Evolutionary conservation across 2,888 invertebrate genomes (phyloP), one percentile per base, ranked within the genome.

Genomic region (Agrenia bidenticulata): DNA sequence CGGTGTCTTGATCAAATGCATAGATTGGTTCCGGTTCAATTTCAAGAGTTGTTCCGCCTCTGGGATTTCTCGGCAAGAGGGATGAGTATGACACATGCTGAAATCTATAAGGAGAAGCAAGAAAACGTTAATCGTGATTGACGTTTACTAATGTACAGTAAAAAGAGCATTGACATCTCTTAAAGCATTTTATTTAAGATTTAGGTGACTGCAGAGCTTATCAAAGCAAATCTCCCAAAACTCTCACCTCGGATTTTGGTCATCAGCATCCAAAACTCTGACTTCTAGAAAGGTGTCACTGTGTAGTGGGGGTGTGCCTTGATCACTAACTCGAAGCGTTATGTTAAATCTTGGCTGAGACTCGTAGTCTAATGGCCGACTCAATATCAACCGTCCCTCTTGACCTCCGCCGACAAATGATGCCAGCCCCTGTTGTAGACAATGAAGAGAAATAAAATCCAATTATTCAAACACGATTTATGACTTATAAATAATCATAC

Each of bases 281-380:
- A 94, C 89, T 2, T 85, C 84, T 2, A 94, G 83, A 27, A 84
- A 81, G 0, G 93, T 89, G 77, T 91, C 89, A 42, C 88, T 87
- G 77, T 85, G 85, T 74, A 85, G 85, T 0, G 93, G 88, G 1
- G 93, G 92, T 50, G 86, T 84, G 24, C 92, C 94, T 79, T 89
- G 89, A 81, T 94, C 94, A 74, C 77, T 67, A 15, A 73, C 73
- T 21, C 75, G 64, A 5, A 75, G 58, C 13, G 73, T 75, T 42
- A 75, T 68, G 55, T 75, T 73, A 56, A 75, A 75, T 32, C 56
- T 61, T 54, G 75, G 72, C 75, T 90, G 81, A 0, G 85, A 85
- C 80, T 94, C 94, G 79, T 88, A 94, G 81, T 94, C 94, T 68
- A 94, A 81, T 0, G 90, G 85, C 78, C 88, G 88, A 70, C 86